Conservation (phyloP, 1,140 invertebrate genomes). For the Drosophila mayri region DNA sequence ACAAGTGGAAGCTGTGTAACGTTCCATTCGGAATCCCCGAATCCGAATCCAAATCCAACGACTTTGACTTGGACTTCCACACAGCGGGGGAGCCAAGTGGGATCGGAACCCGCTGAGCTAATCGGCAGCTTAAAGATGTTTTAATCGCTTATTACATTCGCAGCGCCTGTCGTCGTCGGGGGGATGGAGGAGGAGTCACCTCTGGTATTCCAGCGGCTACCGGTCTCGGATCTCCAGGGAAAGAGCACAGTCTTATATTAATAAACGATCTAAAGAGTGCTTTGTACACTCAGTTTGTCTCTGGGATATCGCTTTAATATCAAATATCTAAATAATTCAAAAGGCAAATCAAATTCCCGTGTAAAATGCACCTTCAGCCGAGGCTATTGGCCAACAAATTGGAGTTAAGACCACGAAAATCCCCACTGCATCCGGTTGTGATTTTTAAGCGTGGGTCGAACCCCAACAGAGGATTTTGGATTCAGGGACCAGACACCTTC, state of each 20-base stretch:
- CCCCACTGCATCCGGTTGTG: constrained; percentile 46
- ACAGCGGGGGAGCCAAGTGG: constrained; percentile 43
- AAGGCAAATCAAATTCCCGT: constrained; percentile 19
- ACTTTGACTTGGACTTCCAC: constrained; percentile 23
- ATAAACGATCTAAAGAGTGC: background rate
- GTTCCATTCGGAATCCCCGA: background rate
- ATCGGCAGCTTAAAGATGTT: constrained; percentile 79
- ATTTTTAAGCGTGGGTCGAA: constrained; percentile 52
- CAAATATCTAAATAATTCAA: too few species aligned
- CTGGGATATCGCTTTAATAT: background rate
- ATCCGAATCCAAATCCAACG: constrained; percentile 7
- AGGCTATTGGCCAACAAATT: constrained; percentile 38
- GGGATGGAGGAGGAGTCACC: constrained; percentile 11
- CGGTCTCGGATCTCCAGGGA: background rate
- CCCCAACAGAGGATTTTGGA: background rate
- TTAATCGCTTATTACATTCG: constrained; percentile 83
- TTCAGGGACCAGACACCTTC: constrained; percentile 23
- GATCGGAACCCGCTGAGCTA: constrained; percentile 69
- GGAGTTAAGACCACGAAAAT: constrained; percentile 20
- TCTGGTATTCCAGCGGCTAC: constrained; percentile 10
- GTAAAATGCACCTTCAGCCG: constrained; percentile 9
- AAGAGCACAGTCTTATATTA: background rate
- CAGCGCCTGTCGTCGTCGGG: constrained; percentile 32
- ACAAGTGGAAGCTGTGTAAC: constrained; percentile 39
- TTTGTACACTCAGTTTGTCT: background rate